Evolutionary conservation across 2,888 invertebrate species (phyloP), one percentile per base, ranked within the genome.

Genomic region (Oasisia sp.): DNA sequence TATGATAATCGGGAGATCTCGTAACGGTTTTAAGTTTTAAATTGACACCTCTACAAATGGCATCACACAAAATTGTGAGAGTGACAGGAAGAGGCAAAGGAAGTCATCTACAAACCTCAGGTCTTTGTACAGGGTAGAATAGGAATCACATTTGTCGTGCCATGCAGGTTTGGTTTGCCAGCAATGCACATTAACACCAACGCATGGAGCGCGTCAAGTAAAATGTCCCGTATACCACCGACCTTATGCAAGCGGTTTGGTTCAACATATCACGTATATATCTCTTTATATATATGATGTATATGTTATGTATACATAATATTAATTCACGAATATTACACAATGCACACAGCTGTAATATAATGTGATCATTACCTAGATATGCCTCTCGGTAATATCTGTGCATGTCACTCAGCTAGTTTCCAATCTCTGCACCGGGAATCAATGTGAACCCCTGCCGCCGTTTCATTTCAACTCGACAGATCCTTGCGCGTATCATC

Each of bases 241-340:
- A 56, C 11, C 74, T 4, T 74, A 74, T 27, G 19, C 74, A 74
- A 74, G 74, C 74, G 27, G 74, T 19, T 74, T 27, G 27, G 74
- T 19, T 74, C 74, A n/a, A 74, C 74, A 27, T 74, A 74, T 74
- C 74, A 74, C 19, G 74, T 74, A 74, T 74, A 74, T 74, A 74
- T 74, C 74, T 74, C 74, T 74, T 74, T 74, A 27, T 74, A 74
- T 74, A 74, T 74, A 19, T 74, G 74, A 74, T 74, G 74, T 74
- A 74, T 74, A 74, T 74, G 74, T 74, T 74, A 74, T 74, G 74
- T 74, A 74, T 74, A 74, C 74, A 74, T 74, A 74, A 74, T 74
- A 74, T 74, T 38, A 27, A 74, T 74, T 74, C 74, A 74, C n/a
- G 74, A 74, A 19, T 74, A 74, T 50, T 74, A 74, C 74, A 74